A percentile compares a stretch with the other conserved stretches of the same genome.
These are phyloP conservation scores for Thalpophila matura DNA, from an alignment of 2,888 invertebrate genomes.

Conservation along the genomic window DNA sequence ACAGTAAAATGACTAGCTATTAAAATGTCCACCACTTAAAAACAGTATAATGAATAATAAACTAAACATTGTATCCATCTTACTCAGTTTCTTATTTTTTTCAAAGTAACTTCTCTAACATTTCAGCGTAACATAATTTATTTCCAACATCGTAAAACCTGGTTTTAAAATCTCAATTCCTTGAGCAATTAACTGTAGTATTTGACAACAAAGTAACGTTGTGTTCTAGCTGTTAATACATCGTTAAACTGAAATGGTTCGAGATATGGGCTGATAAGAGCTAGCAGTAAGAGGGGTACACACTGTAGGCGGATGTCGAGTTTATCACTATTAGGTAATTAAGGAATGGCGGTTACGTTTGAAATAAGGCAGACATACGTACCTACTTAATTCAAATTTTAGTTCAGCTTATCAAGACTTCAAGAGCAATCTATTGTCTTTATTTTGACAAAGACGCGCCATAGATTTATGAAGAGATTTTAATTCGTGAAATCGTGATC, in stretches of 20 bases:
- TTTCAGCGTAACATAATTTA: slow-evolving; percentile 60
- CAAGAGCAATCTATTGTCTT: too few species aligned
- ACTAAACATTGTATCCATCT: slow-evolving; percentile 25
- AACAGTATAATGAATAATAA: neutral
- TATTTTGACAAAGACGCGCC: too few species aligned
- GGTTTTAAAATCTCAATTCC: slow-evolving; percentile 65
- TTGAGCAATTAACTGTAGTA: slow-evolving; percentile 67
- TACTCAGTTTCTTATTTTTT: slow-evolving; percentile 32
- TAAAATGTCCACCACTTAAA: neutral
- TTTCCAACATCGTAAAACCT: slow-evolving; percentile 62
- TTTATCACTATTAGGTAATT: slow-evolving; percentile 28
- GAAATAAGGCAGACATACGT: neutral
- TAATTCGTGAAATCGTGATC: too few species aligned
- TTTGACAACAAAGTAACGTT: slow-evolving; percentile 65
- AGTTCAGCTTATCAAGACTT: neutral
- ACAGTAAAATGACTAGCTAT: too few species aligned
- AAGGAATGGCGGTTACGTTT: slow-evolving; percentile 15
- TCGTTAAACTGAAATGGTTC: slow-evolving; percentile 63
- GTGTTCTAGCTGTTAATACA: slow-evolving; percentile 65
- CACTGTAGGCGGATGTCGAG: slow-evolving; percentile 31
- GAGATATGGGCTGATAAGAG: slow-evolving; percentile 62
- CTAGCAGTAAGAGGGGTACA: slow-evolving; percentile 23
- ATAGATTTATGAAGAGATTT: too few species aligned
- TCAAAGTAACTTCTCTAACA: slow-evolving; percentile 28
- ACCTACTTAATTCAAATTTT: neutral